phyloP scores from a whole-genome alignment of 37 sponge, comb jelly and placozoan genomes.

The Halisarca cf. caerulea region DNA sequence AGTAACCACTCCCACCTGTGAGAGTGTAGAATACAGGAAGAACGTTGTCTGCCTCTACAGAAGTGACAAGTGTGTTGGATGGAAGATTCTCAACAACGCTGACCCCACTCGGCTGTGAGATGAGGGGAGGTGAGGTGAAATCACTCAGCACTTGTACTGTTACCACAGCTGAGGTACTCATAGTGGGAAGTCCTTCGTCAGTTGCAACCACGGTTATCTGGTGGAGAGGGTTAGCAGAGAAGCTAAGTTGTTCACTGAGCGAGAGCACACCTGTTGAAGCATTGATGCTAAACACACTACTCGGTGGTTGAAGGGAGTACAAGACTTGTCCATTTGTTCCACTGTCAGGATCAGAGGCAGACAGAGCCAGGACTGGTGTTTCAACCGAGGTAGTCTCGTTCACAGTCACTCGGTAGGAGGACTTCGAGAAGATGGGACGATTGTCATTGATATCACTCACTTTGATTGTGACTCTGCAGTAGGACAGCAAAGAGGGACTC shows the following conservation, averaged over 20 bases:
- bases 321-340: constrained; percentile 15
- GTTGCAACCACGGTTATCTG: constrained; percentile 10
- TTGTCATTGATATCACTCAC: constrained; percentile 69
- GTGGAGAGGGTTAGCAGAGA: background rate
- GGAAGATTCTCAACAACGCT: constrained; percentile 48
- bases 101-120: constrained; percentile 14
- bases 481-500: background rate
- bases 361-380: background rate
- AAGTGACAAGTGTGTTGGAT: constrained; percentile 38
- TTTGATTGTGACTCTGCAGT: constrained; percentile 14
- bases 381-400: background rate
- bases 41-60: background rate
- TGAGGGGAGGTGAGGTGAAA: constrained; percentile 33
- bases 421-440: constrained; percentile 33
- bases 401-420: constrained; percentile 21
- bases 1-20: background rate
- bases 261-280: background rate
- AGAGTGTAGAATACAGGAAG: constrained; percentile 14
- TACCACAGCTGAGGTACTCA: background rate
- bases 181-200: background rate
- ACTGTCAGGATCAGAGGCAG: constrained; percentile 44
- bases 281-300: constrained; percentile 11
- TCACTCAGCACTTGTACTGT: background rate
- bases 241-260: background rate
- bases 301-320: constrained; percentile 26